A percentile compares a stretch with the other conserved stretches of the same genome.
These are phyloP conservation scores for Erithacus rubecula DNA, from an alignment of 2,797 vertebrate species.

Conservation along the genomic window DNA sequence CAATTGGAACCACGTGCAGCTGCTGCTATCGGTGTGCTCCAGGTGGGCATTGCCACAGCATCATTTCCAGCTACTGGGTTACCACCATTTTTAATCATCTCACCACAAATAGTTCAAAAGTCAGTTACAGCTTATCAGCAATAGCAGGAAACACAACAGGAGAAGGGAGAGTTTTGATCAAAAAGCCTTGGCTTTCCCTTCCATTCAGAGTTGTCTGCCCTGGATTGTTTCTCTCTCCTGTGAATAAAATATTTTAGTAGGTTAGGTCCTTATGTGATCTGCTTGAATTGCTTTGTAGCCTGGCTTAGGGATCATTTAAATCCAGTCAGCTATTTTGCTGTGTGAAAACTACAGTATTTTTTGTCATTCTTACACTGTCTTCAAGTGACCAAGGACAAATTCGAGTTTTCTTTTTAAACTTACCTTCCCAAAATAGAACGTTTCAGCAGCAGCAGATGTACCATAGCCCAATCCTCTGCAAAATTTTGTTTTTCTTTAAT, in stretches of 20 bases:
- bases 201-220: not conserved
- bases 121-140: not conserved
- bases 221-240: not conserved
- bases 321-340: not conserved
- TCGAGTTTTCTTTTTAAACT: not conserved
- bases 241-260: not conserved
- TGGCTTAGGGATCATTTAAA: not conserved
- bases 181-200: not conserved
- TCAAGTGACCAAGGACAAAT: not conserved
- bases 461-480: not conserved
- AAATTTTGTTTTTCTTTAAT: not conserved
- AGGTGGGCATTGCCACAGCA: not conserved
- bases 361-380: not conserved
- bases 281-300: not conserved
- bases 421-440: not conserved
- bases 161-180: not conserved
- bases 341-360: not conserved
- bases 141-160: not conserved
- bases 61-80: not conserved
- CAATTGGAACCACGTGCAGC: not conserved
- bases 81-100: not conserved
- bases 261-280: not conserved
- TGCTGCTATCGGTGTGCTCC: not conserved
- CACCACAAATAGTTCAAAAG: not conserved
- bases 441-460: not conserved